Base-by-base conservation (phyloP, 2,113 vertebrate genomes). In the Hystrix cristata region DNA sequence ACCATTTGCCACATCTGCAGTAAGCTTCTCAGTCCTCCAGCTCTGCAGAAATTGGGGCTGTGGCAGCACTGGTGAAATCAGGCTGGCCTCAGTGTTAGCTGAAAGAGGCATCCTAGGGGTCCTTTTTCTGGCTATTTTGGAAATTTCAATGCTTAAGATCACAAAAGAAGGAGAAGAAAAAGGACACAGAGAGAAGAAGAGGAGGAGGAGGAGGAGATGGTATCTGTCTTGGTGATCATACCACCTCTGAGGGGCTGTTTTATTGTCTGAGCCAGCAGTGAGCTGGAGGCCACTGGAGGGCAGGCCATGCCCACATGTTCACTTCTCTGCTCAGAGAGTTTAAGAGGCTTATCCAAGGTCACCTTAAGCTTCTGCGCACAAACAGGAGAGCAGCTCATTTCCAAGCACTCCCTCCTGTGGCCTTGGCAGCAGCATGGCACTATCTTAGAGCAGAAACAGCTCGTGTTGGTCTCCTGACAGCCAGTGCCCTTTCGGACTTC, bases 401-500 rank as follows among this genome's bases (percentile, higher is more conserved):
- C 74, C 5, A 0, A 48, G 19, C 21, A 5, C 60, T 79, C 53
- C 72, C 23, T 48, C 90, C 57, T 62, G 23, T 8, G 3, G 1
- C n/a, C 7, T 34, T 0, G 12, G 59, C 18, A 31, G 64, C 34
- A 87, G 51, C 25, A 5, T 11, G 12, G 64, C 23, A n/a, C 59
- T 29, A 0, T 60, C 89, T 62, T 43, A 57, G 71, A 53, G 80
- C 59, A 65, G 7, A 3, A 53, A 43, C 11, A 64, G 72, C 57
- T n/a, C 13, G 0, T 1, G n/a, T 46, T 21, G 57, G 19, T 80
- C 64, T 83, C 81, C 76, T 19, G 29, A 81, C 69, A 92, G 84
- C 59, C 64, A 34, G 43, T 16, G 72, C 90, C 92, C 80, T 96
- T 97, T 92, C 5, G 2, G 76, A 95, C 80, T 81, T 95, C 81